These are phyloP conservation scores for Propithecus perrieri DNA, from an alignment of 2,797 vertebrate species.

Conservation along the genomic window DNA sequence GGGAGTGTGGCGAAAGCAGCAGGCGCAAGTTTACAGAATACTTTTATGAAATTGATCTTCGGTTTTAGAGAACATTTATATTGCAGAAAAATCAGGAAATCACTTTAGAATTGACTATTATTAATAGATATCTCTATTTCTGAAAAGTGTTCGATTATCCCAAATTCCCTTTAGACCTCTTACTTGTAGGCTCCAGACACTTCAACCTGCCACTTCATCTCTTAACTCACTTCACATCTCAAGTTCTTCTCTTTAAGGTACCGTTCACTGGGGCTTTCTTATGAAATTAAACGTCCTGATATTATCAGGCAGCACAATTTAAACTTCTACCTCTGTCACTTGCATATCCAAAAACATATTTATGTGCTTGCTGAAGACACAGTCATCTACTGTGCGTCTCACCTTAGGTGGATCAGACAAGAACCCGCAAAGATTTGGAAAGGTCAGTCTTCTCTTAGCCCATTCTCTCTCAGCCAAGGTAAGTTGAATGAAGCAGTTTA, in stretches of 20 bases:
- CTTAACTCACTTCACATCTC: not conserved
- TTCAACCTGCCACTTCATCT: not conserved
- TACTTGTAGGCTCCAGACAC: not conserved
- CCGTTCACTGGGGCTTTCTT: not conserved
- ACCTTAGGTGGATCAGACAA: not conserved
- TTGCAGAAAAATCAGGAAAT: not conserved
- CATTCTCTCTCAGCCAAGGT: not conserved
- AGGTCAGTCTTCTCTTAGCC: not conserved
- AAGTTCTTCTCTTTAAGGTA: not conserved
- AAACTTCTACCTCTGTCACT: not conserved
- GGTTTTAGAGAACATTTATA: not conserved
- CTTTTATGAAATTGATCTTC: not conserved
- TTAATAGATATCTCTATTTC: not conserved
- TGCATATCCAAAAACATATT: not conserved
- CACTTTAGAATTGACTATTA: not conserved
- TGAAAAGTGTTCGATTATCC: not conserved
- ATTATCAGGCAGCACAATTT: not conserved
- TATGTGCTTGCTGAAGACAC: not conserved
- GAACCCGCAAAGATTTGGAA: not conserved
- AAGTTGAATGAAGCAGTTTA: not conserved
- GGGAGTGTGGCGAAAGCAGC: fast-evolving
- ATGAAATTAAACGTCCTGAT: not conserved
- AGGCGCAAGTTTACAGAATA: not conserved
- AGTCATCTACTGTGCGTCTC: not conserved
- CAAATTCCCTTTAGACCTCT: not conserved